phyloP scores from a whole-genome alignment of 2,888 invertebrate genomes.

The Crossocerus cetratus region DNA sequence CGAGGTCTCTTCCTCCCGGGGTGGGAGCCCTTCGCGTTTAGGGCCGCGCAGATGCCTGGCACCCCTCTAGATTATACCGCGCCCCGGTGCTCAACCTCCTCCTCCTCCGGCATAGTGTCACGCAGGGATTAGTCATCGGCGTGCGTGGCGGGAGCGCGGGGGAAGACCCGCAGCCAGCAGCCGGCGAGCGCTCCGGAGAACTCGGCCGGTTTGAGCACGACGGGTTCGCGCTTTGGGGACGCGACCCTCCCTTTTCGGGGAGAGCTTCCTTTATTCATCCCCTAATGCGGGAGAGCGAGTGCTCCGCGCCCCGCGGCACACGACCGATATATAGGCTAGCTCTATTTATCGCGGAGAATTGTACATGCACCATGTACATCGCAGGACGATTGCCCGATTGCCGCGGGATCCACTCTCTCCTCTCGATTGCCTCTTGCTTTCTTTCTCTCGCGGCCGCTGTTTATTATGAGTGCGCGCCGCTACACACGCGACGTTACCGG shows the following conservation, averaged over 20 bases:
- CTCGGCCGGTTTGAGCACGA: conserved; percentile 32
- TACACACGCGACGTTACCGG: background rate
- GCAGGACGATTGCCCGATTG: conserved; percentile 15
- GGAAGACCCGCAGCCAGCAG: no score
- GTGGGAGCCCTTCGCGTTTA: conserved; percentile 57
- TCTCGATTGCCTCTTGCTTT: no score
- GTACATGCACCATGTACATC: conserved; percentile 28
- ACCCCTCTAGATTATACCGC: conserved; percentile 49
- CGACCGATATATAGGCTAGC: conserved; percentile 50
- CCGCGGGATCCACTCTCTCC: background rate
- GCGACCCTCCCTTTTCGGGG: conserved; percentile 49
- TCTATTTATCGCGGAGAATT: conserved; percentile 48
- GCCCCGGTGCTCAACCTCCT: conserved; percentile 46
- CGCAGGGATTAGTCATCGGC: conserved; percentile 29
- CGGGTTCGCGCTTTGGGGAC: conserved; percentile 41
- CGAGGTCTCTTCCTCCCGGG: conserved; percentile 23
- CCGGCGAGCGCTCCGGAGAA: no score
- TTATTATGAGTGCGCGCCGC: background rate
- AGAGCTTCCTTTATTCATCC: conserved; percentile 66
- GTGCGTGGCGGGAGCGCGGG: background rate
- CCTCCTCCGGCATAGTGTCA: background rate
- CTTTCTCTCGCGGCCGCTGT: background rate
- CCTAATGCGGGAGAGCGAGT: conserved; percentile 57
- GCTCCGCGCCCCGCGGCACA: conserved; percentile 40
- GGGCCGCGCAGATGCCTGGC: conserved; percentile 58